phyloP scores from a whole-genome alignment of 2,113 vertebrate genomes.

The Saguinus imperator region DNA sequence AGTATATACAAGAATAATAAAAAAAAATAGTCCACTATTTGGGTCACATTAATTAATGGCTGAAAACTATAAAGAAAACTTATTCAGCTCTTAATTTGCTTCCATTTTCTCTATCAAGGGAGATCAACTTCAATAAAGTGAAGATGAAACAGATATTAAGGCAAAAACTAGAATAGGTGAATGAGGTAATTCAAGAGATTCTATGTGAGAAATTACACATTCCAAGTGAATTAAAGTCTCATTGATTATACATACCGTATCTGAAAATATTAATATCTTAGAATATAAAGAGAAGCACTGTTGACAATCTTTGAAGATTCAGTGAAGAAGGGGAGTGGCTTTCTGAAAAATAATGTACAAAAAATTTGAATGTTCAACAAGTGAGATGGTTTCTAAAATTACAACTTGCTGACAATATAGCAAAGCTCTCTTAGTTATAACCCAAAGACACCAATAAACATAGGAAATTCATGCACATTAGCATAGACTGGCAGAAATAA shows the following conservation, averaged over 20 bases:
- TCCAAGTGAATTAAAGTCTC: background rate
- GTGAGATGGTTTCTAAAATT: background rate
- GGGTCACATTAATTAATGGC: background rate
- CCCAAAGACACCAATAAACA: background rate
- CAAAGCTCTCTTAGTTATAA: background rate
- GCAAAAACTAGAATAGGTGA: background rate
- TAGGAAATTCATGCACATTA: background rate
- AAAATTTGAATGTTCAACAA: background rate
- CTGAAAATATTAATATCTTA: background rate
- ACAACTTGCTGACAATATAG: background rate
- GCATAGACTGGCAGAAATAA: background rate
- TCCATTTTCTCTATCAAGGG: background rate
- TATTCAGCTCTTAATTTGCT: background rate
- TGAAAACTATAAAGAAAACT: background rate
- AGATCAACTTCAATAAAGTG: background rate
- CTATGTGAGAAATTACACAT: background rate
- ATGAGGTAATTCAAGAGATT: background rate
- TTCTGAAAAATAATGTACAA: background rate
- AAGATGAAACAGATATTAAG: background rate
- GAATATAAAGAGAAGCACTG: background rate
- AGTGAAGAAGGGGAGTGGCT: background rate
- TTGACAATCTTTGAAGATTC: background rate
- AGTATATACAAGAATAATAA: background rate
- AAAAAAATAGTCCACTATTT: background rate
- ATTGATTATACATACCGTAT: background rate